Base-by-base conservation (phyloP, 2,888 invertebrate species). In the Neoascia interrupta region DNA sequence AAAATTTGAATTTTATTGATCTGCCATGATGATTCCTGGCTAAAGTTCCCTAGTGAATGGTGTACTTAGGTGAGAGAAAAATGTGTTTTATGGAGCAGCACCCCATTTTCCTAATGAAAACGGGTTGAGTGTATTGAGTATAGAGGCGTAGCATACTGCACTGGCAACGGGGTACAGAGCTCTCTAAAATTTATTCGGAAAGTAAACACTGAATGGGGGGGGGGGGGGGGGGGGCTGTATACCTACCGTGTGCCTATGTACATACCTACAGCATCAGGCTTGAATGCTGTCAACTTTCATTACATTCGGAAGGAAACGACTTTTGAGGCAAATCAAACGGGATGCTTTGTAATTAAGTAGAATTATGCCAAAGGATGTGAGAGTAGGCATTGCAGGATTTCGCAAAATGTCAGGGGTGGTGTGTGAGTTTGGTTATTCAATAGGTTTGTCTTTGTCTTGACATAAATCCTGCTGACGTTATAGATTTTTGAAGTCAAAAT, bases 1-100 rank as follows among this genome's bases (percentile, higher is more conserved):
- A 49, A 61, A 79, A 79, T 79, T 79, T 79, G 61, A 79, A 79
- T 79, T 79, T 73, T 79, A 79, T 79, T 79, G 79, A 79, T 79
- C 73, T 73, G 61, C 61, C 49, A 49, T 49, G 74, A n/a, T n/a
- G n/a, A 68, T 63, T 69, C 68, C 68, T 26, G 47, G 19, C 13
- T 45, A 36, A 15, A 15, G 34, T 31, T 16, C 11, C 34, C 19
- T 6, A 1, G 11, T 18, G 31, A 21, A 41, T 45, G 64, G 36
- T 36, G 43, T 36, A 53, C 45, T 66, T 64, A 43, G 49, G 19
- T 41, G 53, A 34, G 69, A 54, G 56, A 79, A 72, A 79, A 79
- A 79, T 73, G 66, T 47, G 68, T 68, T 79, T 73, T 73, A 79
- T 79, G 66, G 79, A 79, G 61, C 79, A 68, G 66, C 79, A 68